Evolutionary conservation across 2,113 vertebrate genomes (phyloP).

Genomic region (Empidonax traillii): DNA sequence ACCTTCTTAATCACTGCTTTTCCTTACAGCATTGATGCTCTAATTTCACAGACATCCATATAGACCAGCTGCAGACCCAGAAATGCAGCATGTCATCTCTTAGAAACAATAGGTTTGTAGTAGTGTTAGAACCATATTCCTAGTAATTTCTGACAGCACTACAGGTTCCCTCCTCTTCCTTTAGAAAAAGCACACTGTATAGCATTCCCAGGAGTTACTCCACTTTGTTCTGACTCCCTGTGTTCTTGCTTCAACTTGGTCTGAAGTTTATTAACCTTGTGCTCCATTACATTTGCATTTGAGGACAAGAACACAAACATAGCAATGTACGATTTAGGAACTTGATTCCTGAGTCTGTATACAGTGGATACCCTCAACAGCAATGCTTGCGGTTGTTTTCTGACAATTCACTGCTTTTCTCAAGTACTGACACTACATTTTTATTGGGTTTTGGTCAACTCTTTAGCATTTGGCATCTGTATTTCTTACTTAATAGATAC

Average conservation of each 20-base stretch:
- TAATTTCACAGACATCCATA: background rate
- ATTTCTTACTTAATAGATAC: background rate
- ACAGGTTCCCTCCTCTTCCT: background rate
- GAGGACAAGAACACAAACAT: background rate
- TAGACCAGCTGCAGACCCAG: background rate
- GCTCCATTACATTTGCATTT: background rate
- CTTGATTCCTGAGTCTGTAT: background rate
- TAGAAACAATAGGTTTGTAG: background rate
- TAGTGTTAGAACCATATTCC: background rate
- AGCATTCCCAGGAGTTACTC: background rate
- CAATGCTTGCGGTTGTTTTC: background rate
- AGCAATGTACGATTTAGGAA: background rate
- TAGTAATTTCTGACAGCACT: background rate
- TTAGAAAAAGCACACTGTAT: background rate
- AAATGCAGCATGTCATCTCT: background rate
- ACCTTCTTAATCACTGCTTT: slow-evolving; percentile 22
- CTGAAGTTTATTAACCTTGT: background rate
- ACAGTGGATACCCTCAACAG: background rate
- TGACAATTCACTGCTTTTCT: background rate
- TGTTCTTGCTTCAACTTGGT: background rate
- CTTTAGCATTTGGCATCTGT: background rate
- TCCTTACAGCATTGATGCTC: background rate
- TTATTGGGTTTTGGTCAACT: background rate
- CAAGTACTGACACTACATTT: background rate
- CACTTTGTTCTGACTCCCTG: background rate